phyloP scores from a whole-genome alignment of 1,140 invertebrate species.

The Bradynema listronoti region DNA sequence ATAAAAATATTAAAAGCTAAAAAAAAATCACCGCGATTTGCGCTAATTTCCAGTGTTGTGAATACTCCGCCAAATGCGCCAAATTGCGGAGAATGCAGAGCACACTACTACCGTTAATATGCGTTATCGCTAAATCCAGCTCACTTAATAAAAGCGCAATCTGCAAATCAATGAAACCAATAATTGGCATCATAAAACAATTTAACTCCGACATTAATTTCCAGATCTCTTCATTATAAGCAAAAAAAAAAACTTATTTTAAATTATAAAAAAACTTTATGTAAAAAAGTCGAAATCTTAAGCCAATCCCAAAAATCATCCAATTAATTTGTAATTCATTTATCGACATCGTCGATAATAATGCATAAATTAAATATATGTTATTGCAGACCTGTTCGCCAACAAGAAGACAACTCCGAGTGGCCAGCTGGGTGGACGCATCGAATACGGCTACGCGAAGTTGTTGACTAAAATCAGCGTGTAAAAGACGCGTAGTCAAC shows the following conservation, averaged over 20 bases:
- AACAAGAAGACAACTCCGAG: constrained; percentile 19
- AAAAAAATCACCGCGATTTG: constrained; percentile 23
- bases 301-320: neutral
- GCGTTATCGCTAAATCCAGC: neutral
- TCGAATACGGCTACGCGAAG: constrained; percentile 21
- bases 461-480: constrained; percentile 9
- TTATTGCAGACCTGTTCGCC: constrained; percentile 27
- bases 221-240: too few relatives aligned
- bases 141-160: constrained; percentile 20
- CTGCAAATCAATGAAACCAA: constrained; percentile 10
- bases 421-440: constrained; percentile 32
- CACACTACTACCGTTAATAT: constrained; percentile 1
- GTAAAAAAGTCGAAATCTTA: neutral
- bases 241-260: constrained; percentile 10
- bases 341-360: too few relatives aligned
- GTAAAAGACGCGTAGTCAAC: constrained; percentile 20
- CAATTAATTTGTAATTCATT: too few relatives aligned
- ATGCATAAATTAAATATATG: constrained; percentile 7
- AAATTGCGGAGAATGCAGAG: constrained; percentile 30
- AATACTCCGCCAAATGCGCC: constrained; percentile 15
- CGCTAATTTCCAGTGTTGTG: constrained; percentile 31
- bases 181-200: too few relatives aligned
- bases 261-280: neutral
- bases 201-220: too few relatives aligned
- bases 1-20: constrained; percentile 13